These are phyloP conservation scores for Galleria mellonella DNA, from an alignment of 1,140 invertebrate species.

Conservation along the genomic window DNA sequence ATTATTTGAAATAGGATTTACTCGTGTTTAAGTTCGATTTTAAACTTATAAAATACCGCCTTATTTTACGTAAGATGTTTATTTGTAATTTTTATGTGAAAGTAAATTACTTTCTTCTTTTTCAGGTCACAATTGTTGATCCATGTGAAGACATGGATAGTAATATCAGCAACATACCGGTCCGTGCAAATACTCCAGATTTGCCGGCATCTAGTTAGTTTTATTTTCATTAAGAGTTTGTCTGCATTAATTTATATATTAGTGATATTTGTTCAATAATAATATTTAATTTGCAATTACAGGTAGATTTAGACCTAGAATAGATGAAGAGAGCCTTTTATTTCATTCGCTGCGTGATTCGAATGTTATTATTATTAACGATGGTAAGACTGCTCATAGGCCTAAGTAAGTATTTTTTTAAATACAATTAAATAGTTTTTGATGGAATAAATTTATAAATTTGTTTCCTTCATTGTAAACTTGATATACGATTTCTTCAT, in stretches of 20 bases:
- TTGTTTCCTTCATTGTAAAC: no score
- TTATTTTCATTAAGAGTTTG: not conserved
- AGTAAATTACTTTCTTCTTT: conserved; percentile 9
- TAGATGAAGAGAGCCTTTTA: conserved; percentile 81
- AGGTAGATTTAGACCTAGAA: conserved; percentile 36
- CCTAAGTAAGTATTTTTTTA: conserved; percentile 84
- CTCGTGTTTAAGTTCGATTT: no score
- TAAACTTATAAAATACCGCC: no score
- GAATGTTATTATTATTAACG: conserved; percentile 93
- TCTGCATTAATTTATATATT: no score
- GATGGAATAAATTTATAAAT: no score
- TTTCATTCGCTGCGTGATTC: conserved; percentile 94
- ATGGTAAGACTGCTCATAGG: conserved; percentile 90
- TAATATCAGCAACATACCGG: conserved; percentile 24
- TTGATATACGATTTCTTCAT: no score
- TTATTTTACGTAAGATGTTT: no score
- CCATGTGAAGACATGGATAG: conserved; percentile 40
- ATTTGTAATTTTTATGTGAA: not conserved
- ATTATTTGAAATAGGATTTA: no score
- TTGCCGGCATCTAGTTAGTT: conserved; percentile 31
- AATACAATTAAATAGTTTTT: conserved; percentile 12
- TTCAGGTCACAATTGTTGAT: conserved; percentile 52
- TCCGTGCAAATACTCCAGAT: conserved; percentile 15
- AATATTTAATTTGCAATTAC: no score
- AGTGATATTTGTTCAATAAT: no score